A percentile compares a stretch with the other conserved stretches of the same genome.
phyloP scores from a whole-genome alignment of 2,113 vertebrate species.

The Recurvirostra avosetta region DNA sequence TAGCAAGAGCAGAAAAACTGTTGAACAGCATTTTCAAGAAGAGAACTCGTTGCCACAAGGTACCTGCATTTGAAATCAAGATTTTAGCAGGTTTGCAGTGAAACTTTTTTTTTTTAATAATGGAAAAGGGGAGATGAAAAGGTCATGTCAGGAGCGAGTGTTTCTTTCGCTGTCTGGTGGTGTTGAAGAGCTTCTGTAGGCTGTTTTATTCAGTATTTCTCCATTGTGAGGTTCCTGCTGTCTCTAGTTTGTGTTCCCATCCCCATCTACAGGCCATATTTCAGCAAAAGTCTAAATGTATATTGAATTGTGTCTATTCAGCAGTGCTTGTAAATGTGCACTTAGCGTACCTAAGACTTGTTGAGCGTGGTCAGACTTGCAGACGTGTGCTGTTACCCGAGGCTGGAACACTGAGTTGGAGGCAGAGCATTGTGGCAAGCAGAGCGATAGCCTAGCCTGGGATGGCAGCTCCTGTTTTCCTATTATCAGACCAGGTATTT shows the following conservation, averaged over 20 bases:
- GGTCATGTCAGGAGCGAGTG: not conserved
- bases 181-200: not conserved
- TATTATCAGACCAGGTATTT: not conserved
- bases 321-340: not conserved
- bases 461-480: not conserved
- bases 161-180: not conserved
- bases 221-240: not conserved
- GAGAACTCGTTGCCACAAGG: not conserved
- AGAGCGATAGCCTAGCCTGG: not conserved
- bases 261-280: not conserved
- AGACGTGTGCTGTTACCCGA: rapidly evolving
- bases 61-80: not conserved
- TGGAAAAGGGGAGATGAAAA: not conserved
- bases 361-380: not conserved
- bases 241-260: not conserved
- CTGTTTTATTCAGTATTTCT: not conserved
- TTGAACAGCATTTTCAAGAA: not conserved
- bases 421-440: not conserved
- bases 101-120: not conserved
- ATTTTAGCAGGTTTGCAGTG: not conserved
- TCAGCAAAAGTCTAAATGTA: not conserved
- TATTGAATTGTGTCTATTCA: not conserved
- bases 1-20: not conserved
- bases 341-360: not conserved
- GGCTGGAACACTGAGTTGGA: not conserved